Evolutionary conservation across 2,113 vertebrate species (phyloP).

Genomic region (Fregetta grallaria): DNA sequence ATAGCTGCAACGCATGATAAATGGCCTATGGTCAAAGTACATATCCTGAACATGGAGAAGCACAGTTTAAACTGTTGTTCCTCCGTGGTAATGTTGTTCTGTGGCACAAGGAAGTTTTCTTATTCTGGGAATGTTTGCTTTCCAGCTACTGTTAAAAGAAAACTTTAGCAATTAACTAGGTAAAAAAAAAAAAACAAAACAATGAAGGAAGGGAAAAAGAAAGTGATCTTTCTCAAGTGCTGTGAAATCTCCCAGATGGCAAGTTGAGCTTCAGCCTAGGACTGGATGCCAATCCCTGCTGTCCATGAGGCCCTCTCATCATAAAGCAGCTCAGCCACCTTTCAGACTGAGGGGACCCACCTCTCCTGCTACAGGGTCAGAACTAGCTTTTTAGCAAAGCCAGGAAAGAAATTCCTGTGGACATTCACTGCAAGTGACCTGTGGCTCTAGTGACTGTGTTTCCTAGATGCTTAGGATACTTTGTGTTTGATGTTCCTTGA

Average conservation of each 20-base stretch:
- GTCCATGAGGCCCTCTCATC: neutral
- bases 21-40: constrained; percentile 57
- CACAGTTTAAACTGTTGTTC: constrained; percentile 13
- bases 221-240: neutral
- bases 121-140: constrained; percentile 1
- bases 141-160: constrained; percentile 19
- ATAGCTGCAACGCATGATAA: constrained; percentile 26
- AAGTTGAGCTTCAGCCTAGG: neutral
- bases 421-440: neutral
- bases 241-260: neutral
- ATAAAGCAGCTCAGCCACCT: neutral
- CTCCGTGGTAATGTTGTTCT: neutral
- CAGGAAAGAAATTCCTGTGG: neutral
- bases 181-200: too few relatives aligned
- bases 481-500: neutral
- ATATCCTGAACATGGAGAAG: constrained; percentile 18
- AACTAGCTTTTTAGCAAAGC: neutral
- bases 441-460: neutral
- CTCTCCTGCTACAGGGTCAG: neutral
- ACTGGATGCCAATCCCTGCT: neutral
- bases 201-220: neutral
- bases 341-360: neutral
- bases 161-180: neutral
- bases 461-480: neutral
- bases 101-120: neutral